phyloP scores from a whole-genome alignment of 2,113 vertebrate genomes.

The Clinocottus analis region DNA sequence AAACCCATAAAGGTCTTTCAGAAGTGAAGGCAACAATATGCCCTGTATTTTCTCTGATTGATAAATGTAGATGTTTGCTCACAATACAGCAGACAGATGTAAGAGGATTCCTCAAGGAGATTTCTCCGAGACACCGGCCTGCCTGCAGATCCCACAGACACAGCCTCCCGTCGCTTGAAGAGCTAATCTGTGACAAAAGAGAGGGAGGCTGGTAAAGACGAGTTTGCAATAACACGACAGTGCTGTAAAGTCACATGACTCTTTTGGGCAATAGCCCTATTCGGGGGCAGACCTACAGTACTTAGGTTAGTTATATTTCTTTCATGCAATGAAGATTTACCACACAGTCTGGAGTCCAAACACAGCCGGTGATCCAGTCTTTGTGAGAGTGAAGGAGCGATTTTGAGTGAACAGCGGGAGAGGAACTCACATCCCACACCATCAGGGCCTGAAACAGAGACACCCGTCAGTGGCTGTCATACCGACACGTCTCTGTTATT shows the following conservation, averaged over 20 bases:
- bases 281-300: background rate
- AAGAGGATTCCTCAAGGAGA: slow-evolving; percentile 82
- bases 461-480: background rate
- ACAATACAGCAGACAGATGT: slow-evolving; percentile 84
- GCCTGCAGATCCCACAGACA: slow-evolving; percentile 83
- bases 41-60: background rate
- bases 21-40: background rate
- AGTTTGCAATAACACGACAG: background rate
- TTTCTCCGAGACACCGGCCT: slow-evolving; percentile 73
- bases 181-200: slow-evolving; percentile 79
- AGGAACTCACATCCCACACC: slow-evolving; percentile 83
- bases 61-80: slow-evolving; percentile 41
- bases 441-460: slow-evolving; percentile 80
- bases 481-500: background rate
- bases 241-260: background rate
- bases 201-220: background rate
- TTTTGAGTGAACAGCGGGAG: slow-evolving; percentile 71
- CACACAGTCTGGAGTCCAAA: slow-evolving; percentile 80
- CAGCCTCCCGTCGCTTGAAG: slow-evolving; percentile 86
- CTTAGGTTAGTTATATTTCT: background rate
- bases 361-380: slow-evolving; percentile 90
- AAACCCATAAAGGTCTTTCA: background rate
- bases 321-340: slow-evolving; percentile 32
- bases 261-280: background rate
- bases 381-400: slow-evolving; percentile 84